Evolutionary conservation across 2,888 invertebrate species (phyloP).

Genomic region (Drepanosiphum platanoidis): DNA sequence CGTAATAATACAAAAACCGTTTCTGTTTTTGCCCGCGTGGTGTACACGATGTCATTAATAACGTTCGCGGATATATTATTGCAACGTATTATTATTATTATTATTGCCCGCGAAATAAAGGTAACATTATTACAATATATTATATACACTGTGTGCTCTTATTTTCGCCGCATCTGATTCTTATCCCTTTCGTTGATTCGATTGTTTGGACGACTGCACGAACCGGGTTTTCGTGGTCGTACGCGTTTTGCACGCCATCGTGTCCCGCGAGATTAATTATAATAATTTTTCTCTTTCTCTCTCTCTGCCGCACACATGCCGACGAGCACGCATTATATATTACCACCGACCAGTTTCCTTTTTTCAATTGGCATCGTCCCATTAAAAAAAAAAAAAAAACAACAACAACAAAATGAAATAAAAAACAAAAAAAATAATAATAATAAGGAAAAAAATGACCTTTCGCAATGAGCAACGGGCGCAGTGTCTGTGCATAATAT

Average conservation of each 20-base stretch:
- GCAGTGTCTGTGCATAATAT: slow-evolving; percentile 2
- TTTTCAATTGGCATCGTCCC: slow-evolving; percentile 41
- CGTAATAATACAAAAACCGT: neutral
- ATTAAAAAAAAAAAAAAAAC: neutral
- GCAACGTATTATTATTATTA: neutral
- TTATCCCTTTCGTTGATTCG: slow-evolving; percentile 44
- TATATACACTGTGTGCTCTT: neutral
- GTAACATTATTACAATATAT: neutral
- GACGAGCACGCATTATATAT: neutral
- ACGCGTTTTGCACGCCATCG: slow-evolving; percentile 35
- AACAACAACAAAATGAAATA: neutral
- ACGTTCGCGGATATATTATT: neutral
- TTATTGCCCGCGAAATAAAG: neutral
- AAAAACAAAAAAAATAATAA: neutral
- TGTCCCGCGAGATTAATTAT: slow-evolving; percentile 39
- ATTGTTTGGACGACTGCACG: slow-evolving; percentile 44
- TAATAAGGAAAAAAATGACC: slow-evolving; percentile 4
- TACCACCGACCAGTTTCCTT: slow-evolving; percentile 4
- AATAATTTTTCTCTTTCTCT: slow-evolving; percentile 1
- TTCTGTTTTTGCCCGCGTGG: neutral
- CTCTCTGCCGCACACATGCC: neutral
- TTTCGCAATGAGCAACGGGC: slow-evolving; percentile 2
- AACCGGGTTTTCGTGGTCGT: neutral
- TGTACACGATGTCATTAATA: neutral
- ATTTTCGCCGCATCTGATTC: slow-evolving; percentile 16